Evolutionary conservation across 2,797 vertebrate species (phyloP).

Genomic region (Myotis myotis): DNA sequence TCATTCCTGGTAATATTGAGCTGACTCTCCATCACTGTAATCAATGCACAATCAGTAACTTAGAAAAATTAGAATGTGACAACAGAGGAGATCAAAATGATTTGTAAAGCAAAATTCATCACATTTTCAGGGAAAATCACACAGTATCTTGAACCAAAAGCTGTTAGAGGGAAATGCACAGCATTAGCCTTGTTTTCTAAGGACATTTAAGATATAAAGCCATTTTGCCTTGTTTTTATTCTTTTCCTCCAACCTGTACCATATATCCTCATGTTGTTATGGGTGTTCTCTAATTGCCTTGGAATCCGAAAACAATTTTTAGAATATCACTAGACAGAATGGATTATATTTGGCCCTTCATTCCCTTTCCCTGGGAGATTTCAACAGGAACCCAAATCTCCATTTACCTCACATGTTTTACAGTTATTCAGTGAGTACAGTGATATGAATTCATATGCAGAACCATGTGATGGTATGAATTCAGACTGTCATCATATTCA

Average conservation of each 20-base stretch:
- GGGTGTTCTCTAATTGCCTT: background rate
- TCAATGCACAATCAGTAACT: constrained; percentile 60
- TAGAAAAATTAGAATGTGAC: constrained; percentile 64
- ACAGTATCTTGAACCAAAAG: constrained; percentile 23
- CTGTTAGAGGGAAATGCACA: constrained; percentile 50
- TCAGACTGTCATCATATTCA: background rate
- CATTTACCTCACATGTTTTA: background rate
- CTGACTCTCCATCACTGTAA: constrained; percentile 63
- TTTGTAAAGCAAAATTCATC: constrained; percentile 58
- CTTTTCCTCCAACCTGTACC: background rate
- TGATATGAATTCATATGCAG: background rate
- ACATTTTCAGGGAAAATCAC: constrained; percentile 62
- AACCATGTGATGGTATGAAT: background rate
- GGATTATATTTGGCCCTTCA: background rate
- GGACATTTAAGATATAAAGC: constrained; percentile 27
- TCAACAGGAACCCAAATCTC: background rate
- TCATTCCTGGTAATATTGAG: constrained; percentile 45
- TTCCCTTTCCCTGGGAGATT: constrained; percentile 11
- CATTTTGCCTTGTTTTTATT: constrained; percentile 40
- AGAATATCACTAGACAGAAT: background rate
- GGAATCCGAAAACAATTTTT: background rate
- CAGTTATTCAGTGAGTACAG: background rate
- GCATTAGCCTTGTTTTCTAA: constrained; percentile 59
- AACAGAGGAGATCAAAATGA: constrained; percentile 61
- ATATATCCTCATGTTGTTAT: background rate